Evolutionary conservation across 2,888 invertebrate species (phyloP), one percentile per base, ranked within the genome.

Genomic region (Agriotes lineatus): DNA sequence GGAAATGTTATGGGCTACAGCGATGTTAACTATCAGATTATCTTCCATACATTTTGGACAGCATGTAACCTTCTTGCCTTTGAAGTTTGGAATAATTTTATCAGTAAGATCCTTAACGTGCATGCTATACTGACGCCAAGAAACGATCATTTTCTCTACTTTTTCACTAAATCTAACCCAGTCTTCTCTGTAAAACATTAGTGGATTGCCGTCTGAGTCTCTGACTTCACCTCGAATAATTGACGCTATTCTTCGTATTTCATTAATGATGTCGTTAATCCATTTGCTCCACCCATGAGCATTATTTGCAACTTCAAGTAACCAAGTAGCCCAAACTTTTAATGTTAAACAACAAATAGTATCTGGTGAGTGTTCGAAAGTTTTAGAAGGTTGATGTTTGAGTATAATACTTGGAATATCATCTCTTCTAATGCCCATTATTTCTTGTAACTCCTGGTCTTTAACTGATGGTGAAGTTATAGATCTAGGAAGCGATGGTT

Each of bases 241-340:
- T 6, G 77, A 70, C 0, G 82, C 80, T 58, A 78, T 82, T 45
- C 80, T 74, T 52, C 79, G 75, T 2, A 82, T 76, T 70, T 80
- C 76, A 33, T 74, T 73, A 22, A 82, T 81, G 3, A 82, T 77
- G 19, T 76, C 75, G 58, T 76, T 77, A 6, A 82, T 76, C 83
- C 82, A 83, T 66, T 76, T 77, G 6, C 82, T 83, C 83, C 83
- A 83, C 22, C 75, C 79, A 59, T 82, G 81, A 4, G 82, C 81
- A 60, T 82, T 83, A 62, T 80, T 79, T 3, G 82, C 80, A 52
- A 83, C 81, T 72, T 83, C 81, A 18, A 81, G 61, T 12, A 82
- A 62, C 82, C 82, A 83, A 0, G 78, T 79, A 0, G 82, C 81
- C 82, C 82, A 83, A 3, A 80, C 79, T 72, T 83, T 83, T 22